These are phyloP conservation scores for Oreochromis spilurus DNA, from an alignment of 2,113 vertebrate genomes.

Conservation along the genomic window DNA sequence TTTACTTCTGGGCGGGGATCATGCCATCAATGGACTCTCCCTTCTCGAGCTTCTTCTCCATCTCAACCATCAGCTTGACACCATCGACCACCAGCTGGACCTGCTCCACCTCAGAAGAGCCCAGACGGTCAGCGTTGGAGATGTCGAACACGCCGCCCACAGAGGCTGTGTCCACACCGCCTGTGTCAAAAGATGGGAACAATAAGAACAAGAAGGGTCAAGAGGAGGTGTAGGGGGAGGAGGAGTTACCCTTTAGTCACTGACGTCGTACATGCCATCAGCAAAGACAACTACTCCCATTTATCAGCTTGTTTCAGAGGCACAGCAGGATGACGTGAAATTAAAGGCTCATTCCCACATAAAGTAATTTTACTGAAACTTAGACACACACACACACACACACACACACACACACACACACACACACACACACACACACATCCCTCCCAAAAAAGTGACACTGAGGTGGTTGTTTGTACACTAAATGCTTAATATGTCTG, in stretches of 20 bases:
- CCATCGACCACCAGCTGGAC: constrained; percentile 97
- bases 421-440: background rate
- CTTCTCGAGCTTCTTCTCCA: constrained; percentile 98
- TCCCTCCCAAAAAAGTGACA: fast-evolving
- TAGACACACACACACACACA: background rate
- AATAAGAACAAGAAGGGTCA: background rate
- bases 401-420: background rate
- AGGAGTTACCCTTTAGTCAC: background rate
- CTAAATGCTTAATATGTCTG: background rate
- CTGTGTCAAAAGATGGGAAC: constrained; percentile 50
- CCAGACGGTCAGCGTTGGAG: constrained; percentile 94
- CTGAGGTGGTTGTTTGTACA: background rate
- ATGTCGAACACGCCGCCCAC: constrained; percentile 91
- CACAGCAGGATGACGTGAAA: background rate
- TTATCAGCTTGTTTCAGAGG: background rate
- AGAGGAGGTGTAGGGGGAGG: background rate
- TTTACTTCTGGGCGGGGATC: constrained; percentile 95
- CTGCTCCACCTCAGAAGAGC: constrained; percentile 91
- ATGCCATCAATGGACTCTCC: constrained; percentile 88
- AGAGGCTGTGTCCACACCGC: constrained; percentile 92
- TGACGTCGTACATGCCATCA: background rate
- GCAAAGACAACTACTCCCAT: background rate
- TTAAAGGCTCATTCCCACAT: background rate
- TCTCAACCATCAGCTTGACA: constrained; percentile 95
- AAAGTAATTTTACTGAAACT: background rate